Conservation (phyloP, 35 echinoderm and acorn worm species). For the Ptychodera flava region DNA sequence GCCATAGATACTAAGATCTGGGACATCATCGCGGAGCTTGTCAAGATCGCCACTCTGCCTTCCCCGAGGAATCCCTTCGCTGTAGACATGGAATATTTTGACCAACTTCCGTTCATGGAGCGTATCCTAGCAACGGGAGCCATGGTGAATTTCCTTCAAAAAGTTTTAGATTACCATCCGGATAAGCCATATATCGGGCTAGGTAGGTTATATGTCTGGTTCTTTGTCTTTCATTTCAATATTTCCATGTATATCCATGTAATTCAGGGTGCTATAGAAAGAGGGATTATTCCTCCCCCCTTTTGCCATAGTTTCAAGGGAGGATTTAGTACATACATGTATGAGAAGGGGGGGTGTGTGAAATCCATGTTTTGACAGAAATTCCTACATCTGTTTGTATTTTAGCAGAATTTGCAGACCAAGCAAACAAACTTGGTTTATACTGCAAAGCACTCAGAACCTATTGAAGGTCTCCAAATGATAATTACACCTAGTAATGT, state of each 20-base stretch:
- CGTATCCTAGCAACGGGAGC: conserved; percentile 72
- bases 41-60: conserved; percentile 67
- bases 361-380: not conserved
- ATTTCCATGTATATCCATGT: not conserved
- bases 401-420: too few relatives aligned
- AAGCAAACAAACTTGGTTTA: too few relatives aligned
- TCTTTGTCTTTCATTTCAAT: not conserved
- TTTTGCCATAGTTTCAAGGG: not conserved
- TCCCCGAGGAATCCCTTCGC: conserved; percentile 74
- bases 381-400: not conserved
- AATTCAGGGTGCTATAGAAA: not conserved
- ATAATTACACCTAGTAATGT: too few relatives aligned
- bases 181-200: conserved; percentile 79
- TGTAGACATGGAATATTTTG: conserved; percentile 71
- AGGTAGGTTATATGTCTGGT: too few relatives aligned
- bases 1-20: conserved; percentile 54
- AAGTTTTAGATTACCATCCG: conserved; percentile 36
- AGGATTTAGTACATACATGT: not conserved
- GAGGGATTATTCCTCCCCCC: not conserved
- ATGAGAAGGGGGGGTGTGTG: not conserved
- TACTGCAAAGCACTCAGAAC: too few relatives aligned
- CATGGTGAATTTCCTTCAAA: conserved; percentile 72
- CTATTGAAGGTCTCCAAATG: too few relatives aligned
- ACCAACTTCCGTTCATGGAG: conserved; percentile 37
- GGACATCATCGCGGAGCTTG: conserved; percentile 81